These are phyloP conservation scores for Cryptus viduatorius DNA, from an alignment of 2,888 invertebrate species.

Conservation along the genomic window DNA sequence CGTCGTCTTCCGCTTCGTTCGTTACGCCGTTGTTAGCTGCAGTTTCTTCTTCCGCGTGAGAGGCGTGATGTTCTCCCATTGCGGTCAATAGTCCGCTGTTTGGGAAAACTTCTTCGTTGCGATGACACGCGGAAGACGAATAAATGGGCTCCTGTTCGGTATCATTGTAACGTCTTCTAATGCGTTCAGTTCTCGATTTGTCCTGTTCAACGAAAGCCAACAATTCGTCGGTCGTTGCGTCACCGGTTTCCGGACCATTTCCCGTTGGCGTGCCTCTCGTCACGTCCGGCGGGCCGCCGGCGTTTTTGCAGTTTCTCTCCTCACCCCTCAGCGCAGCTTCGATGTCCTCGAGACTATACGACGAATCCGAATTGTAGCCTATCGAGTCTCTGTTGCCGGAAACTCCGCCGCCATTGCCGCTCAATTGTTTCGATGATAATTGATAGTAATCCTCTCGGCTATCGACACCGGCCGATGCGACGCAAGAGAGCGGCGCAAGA, in stretches of 20 bases:
- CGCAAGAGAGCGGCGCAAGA: constrained; percentile 92
- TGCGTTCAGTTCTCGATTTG: constrained; percentile 92
- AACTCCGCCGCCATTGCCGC: not conserved
- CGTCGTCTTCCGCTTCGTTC: constrained; percentile 93
- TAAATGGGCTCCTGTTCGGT: constrained; percentile 68
- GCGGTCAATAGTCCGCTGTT: not conserved
- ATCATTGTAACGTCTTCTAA: constrained; percentile 89
- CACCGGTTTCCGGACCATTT: constrained; percentile 77
- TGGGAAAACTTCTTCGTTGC: constrained; percentile 18
- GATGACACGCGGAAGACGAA: not conserved
- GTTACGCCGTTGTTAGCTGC: constrained; percentile 87
- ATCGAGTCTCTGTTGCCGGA: constrained; percentile 87
- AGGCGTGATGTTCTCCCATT: constrained; percentile 40
- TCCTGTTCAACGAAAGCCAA: constrained; percentile 94
- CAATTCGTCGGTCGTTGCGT: constrained; percentile 89
- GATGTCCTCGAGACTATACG: constrained; percentile 89
- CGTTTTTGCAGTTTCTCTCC: constrained; percentile 85
- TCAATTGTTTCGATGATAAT: constrained; percentile 85
- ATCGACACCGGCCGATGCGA: constrained; percentile 87
- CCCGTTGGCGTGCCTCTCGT: constrained; percentile 91
- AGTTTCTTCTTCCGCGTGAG: constrained; percentile 71
- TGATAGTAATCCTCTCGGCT: constrained; percentile 88
- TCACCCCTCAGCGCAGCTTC: constrained; percentile 87
- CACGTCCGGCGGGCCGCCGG: constrained; percentile 89
- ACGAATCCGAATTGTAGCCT: constrained; percentile 88